Percentiles rank a stretch among this genome's conserved stretches.
Conservation (phyloP, 2,797 vertebrate genomes). For the Hydrophis major region DNA sequence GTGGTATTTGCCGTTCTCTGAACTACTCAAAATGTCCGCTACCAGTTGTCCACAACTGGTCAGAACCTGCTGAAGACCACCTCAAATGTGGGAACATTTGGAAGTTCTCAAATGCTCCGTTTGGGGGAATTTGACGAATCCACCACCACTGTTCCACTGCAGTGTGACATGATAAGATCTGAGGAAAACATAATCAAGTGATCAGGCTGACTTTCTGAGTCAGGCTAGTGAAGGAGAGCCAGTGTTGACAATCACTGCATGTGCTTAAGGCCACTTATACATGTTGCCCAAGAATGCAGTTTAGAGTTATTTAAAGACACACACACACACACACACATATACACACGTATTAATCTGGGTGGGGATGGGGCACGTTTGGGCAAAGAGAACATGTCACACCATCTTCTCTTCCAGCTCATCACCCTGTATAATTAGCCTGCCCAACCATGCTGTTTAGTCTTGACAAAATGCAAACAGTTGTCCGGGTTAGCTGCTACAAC, state of each 20-base stretch:
- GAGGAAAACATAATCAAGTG: neutral
- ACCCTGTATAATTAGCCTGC: conserved; percentile 43
- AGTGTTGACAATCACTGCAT: neutral
- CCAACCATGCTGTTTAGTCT: fast-evolving
- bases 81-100: neutral
- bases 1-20: too few relatives aligned
- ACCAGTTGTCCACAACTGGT: too few relatives aligned
- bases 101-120: neutral
- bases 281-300: conserved; percentile 19
- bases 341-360: conserved; percentile 40
- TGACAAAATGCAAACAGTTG: neutral
- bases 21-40: too few relatives aligned
- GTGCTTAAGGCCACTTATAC: neutral
- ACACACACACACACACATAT: neutral
- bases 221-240: neutral
- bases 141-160: neutral
- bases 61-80: too few relatives aligned
- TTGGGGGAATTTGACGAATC: neutral
- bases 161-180: neutral
- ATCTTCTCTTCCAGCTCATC: conserved; percentile 43
- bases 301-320: conserved; percentile 7
- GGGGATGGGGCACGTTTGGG: conserved; percentile 53
- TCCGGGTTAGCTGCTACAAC: conserved; percentile 1
- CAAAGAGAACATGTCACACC: conserved; percentile 34
- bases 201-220: neutral